Evolutionary conservation across 2,797 vertebrate genomes (phyloP).

Genomic region (Cetoscarus ocellatus): DNA sequence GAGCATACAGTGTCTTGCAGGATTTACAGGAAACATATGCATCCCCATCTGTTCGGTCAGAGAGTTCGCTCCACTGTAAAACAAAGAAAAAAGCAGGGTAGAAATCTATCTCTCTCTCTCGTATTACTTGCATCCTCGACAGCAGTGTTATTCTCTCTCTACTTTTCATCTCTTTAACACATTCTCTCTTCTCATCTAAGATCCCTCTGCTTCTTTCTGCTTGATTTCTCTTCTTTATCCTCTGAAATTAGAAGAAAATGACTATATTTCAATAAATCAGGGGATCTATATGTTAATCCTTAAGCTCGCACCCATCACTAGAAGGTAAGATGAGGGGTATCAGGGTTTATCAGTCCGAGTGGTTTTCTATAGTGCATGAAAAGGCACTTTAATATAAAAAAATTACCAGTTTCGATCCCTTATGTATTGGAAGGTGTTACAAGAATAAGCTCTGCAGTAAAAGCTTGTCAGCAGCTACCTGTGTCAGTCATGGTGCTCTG

Average conservation of each 20-base stretch:
- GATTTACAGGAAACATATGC: constrained; percentile 65
- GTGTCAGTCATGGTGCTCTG: constrained; percentile 34
- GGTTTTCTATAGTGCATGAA: constrained; percentile 3
- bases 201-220: constrained; percentile 30
- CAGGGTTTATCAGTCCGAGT: constrained; percentile 1
- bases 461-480: constrained; percentile 3
- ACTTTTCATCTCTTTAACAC: constrained; percentile 54
- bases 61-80: constrained; percentile 19
- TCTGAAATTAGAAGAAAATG: constrained; percentile 52
- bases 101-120: constrained; percentile 46
- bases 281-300: constrained; percentile 35
- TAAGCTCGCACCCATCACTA: constrained; percentile 25
- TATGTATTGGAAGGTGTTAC: not conserved
- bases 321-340: constrained; percentile 8
- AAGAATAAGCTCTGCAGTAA: constrained; percentile 32
- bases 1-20: constrained; percentile 24
- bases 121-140: constrained; percentile 50
- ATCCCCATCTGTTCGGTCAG: constrained; percentile 59
- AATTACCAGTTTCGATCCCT: not conserved
- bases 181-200: constrained; percentile 31
- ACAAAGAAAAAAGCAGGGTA: constrained; percentile 7
- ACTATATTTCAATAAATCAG: constrained; percentile 39
- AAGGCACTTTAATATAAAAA: not conserved
- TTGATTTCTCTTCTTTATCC: constrained; percentile 35
- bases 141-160: constrained; percentile 57